Percentiles rank a stretch among this genome's conserved stretches.
Conservation (phyloP, 2,888 invertebrate genomes). For the Lycocerus yunnanus region DNA sequence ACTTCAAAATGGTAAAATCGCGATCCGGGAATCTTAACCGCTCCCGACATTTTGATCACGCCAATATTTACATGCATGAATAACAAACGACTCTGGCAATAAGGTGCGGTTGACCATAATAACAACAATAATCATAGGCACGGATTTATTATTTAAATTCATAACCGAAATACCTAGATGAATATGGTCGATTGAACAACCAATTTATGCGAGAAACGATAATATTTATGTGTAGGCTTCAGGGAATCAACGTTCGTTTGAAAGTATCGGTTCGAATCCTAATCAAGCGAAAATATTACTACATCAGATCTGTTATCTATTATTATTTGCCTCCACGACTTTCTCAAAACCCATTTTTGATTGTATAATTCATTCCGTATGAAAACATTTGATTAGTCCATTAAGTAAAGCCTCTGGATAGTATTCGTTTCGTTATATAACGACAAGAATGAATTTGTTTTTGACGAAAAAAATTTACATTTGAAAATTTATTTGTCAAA, state of each 20-base stretch:
- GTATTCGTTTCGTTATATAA: neutral
- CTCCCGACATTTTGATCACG: neutral
- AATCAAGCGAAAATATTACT: neutral
- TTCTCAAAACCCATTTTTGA: neutral
- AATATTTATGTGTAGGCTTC: neutral
- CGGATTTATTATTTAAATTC: slow-evolving; percentile 1
- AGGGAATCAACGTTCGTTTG: neutral
- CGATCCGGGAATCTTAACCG: too few species aligned
- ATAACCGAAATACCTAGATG: neutral
- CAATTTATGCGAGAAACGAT: neutral
- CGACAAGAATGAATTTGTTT: neutral
- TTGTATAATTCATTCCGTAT: neutral
- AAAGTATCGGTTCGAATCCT: neutral
- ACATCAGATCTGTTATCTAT: neutral
- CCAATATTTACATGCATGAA: neutral
- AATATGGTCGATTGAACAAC: slow-evolving; percentile 1
- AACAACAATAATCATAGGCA: neutral
- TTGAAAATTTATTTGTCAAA: too few species aligned
- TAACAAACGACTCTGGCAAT: neutral
- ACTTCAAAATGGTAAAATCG: too few species aligned
- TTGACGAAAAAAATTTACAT: neutral
- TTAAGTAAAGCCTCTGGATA: too few species aligned
- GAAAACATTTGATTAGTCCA: neutral
- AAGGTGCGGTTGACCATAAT: neutral
- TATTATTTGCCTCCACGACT: neutral